phyloP scores from a whole-genome alignment of 2,797 vertebrate species.

The Triplophysa yarkandensis region DNA sequence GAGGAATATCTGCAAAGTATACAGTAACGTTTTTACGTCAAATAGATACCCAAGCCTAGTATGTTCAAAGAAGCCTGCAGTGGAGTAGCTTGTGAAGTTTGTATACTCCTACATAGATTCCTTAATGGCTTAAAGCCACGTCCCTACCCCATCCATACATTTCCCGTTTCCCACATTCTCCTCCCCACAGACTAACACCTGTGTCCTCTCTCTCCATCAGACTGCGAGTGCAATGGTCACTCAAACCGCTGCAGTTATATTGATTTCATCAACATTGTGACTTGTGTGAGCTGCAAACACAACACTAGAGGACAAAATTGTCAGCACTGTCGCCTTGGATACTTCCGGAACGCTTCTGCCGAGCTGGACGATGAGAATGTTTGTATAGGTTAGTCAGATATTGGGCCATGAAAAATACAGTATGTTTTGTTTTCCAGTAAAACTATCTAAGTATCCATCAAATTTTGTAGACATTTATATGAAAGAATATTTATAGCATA shows the following conservation, averaged over 20 bases:
- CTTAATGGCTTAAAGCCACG: neutral
- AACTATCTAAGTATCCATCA: neutral
- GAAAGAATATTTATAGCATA: neutral
- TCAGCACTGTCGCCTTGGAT: slow-evolving; percentile 92
- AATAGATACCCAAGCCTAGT: too few relatives aligned
- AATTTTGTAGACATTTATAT: neutral
- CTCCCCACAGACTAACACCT: slow-evolving; percentile 42
- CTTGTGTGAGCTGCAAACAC: slow-evolving; percentile 99
- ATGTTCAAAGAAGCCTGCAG: too few relatives aligned
- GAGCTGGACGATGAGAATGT: slow-evolving; percentile 85
- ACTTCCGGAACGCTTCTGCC: slow-evolving; percentile 87
- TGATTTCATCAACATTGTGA: slow-evolving; percentile 93
- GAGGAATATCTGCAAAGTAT: too few relatives aligned
- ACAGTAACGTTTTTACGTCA: too few relatives aligned
- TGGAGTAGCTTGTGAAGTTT: neutral
- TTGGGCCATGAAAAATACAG: slow-evolving; percentile 1
- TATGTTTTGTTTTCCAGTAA: neutral
- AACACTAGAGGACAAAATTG: slow-evolving; percentile 97
- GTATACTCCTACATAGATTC: neutral
- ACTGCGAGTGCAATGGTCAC: slow-evolving; percentile 95
- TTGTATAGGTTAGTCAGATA: slow-evolving; percentile 87
- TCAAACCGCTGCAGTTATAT: slow-evolving; percentile 98
- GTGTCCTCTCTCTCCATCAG: slow-evolving; percentile 75
- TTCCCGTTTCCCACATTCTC: slow-evolving; percentile 4
- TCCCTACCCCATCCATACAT: slow-evolving; percentile 5